Conservation (phyloP, 1,140 invertebrate species). For the Sinella curviseta region DNA sequence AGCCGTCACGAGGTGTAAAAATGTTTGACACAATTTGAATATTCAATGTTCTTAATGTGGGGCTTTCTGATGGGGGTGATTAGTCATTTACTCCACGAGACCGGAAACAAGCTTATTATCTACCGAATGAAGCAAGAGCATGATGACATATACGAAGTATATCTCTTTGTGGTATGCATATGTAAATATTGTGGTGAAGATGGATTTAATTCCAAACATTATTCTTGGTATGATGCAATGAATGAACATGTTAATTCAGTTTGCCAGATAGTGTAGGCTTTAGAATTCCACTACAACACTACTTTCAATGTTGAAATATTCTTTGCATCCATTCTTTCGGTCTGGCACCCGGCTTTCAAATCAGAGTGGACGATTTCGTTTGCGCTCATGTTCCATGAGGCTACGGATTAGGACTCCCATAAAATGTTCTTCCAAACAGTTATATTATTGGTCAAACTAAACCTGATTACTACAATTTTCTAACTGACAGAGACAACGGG, state of each 20-base stretch:
- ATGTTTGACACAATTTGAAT: no score
- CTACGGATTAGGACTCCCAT: not conserved
- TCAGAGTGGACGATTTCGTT: not conserved
- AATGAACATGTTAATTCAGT: not conserved
- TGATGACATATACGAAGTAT: not conserved
- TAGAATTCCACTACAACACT: conserved; percentile 20
- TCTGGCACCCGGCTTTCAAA: not conserved
- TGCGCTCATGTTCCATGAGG: conserved; percentile 11
- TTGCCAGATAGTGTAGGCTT: not conserved
- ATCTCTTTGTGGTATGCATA: not conserved
- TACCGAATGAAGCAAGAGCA: not conserved
- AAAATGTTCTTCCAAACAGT: not conserved
- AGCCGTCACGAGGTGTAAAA: no score
- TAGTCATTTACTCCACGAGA: not conserved
- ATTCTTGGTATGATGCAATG: not conserved
- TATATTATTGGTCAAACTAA: not conserved
- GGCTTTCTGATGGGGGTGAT: no score
- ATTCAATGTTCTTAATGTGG: no score
- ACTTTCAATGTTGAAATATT: conserved; percentile 10
- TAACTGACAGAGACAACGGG: not conserved
- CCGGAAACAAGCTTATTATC: not conserved
- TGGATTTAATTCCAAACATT: not conserved
- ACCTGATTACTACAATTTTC: not conserved
- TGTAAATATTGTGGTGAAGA: not conserved
- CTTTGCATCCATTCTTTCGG: not conserved